A percentile compares a stretch with the other conserved stretches of the same genome.
phyloP scores from a whole-genome alignment of 2,888 invertebrate species.

The Abrostola tripartita region DNA sequence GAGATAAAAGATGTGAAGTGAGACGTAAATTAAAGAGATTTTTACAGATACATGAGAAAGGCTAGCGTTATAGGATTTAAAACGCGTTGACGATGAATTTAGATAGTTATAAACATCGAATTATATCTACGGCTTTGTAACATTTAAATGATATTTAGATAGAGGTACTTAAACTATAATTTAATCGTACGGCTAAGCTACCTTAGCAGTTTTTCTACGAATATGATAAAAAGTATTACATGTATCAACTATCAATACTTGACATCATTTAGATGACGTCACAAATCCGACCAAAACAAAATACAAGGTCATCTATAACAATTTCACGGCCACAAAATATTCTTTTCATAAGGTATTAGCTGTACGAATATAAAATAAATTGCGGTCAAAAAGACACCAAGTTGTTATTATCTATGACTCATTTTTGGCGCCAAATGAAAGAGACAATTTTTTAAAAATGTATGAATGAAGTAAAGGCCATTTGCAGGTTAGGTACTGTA shows the following conservation, averaged over 20 bases:
- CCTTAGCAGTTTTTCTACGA: constrained; percentile 19
- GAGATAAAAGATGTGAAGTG: too few species aligned
- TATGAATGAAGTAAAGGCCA: background rate
- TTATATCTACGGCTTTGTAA: too few species aligned
- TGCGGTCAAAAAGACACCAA: constrained; percentile 21
- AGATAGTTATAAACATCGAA: too few species aligned
- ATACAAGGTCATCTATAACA: constrained; percentile 20
- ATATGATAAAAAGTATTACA: constrained; percentile 23
- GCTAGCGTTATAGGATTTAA: too few species aligned
- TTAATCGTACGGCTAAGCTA: too few species aligned
- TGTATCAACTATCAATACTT: too few species aligned
- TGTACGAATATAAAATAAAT: constrained; percentile 23
- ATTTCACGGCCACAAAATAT: constrained; percentile 36
- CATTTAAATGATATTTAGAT: too few species aligned
- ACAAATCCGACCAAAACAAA: constrained; percentile 27
- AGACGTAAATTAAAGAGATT: too few species aligned
- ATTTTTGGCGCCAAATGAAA: constrained; percentile 41
- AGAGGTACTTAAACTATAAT: too few species aligned
- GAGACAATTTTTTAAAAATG: constrained; percentile 30
- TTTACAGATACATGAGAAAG: too few species aligned
- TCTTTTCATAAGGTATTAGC: constrained; percentile 33
- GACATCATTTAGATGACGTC: constrained; percentile 35
- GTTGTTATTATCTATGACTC: constrained; percentile 42
- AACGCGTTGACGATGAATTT: too few species aligned
- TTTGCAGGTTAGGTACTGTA: constrained; percentile 4